phyloP scores from a whole-genome alignment of 1,140 invertebrate species.

The Charaxes varanes region DNA sequence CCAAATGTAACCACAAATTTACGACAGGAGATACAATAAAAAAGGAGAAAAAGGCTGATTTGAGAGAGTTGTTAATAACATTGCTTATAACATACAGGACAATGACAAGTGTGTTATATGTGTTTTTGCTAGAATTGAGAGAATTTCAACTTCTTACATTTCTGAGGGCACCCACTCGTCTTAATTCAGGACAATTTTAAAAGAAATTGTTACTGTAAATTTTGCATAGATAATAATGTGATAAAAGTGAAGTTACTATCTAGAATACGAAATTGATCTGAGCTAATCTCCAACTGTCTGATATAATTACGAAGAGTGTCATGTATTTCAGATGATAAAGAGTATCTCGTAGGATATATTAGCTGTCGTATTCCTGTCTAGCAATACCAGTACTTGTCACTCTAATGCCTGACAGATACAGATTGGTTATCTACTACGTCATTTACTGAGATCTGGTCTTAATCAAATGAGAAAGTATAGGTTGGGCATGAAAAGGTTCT shows the following conservation, averaged over 20 bases:
- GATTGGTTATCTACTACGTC: slow-evolving; percentile 11
- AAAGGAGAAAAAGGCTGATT: no score
- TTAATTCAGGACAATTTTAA: no score
- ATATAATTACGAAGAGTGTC: slow-evolving; percentile 9
- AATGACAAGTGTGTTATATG: no score
- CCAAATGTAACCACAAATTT: no score
- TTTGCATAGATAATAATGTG: no score
- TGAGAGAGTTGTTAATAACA: no score
- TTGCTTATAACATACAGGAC: no score
- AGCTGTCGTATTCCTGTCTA: slow-evolving; percentile 3
- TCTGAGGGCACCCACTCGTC: no score
- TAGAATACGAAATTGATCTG: slow-evolving; percentile 1
- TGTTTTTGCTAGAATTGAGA: no score
- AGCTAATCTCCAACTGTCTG: slow-evolving; percentile 11
- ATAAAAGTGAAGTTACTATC: background rate
- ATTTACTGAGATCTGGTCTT: slow-evolving; percentile 6
- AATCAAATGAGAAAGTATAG: background rate
- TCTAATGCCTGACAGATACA: slow-evolving; percentile 8
- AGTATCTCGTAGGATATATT: slow-evolving; percentile 7
- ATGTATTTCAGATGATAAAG: slow-evolving; percentile 4
- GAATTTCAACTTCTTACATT: no score
- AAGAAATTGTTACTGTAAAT: no score
- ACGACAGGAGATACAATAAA: no score
- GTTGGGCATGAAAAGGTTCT: background rate
- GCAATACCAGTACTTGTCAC: slow-evolving; percentile 6